A percentile compares a stretch with the other conserved stretches of the same genome.
These are phyloP conservation scores for Nibea coibor DNA, from an alignment of 2,113 vertebrate species.

Conservation along the genomic window DNA sequence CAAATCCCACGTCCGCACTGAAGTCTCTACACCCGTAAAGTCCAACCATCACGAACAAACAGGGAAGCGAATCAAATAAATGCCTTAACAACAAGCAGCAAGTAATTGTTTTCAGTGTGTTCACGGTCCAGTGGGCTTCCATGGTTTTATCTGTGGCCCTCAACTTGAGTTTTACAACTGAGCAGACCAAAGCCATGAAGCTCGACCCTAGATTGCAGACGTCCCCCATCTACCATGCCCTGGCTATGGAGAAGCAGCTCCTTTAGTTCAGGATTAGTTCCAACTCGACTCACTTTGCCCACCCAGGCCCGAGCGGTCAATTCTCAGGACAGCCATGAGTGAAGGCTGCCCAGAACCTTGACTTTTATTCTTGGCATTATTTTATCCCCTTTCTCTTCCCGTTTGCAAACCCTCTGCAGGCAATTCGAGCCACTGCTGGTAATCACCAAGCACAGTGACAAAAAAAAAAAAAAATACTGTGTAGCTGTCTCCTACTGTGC, in stretches of 20 bases:
- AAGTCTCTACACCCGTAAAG: conserved; percentile 15
- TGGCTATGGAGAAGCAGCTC: conserved; percentile 44
- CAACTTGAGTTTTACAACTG: conserved; percentile 62
- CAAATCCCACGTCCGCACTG: conserved; percentile 27
- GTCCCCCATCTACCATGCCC: conserved; percentile 36
- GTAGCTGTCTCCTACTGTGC: conserved; percentile 35
- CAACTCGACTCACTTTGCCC: conserved; percentile 58
- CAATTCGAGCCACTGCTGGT: conserved; percentile 37
- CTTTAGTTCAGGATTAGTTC: conserved; percentile 75
- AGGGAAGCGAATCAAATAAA: conserved; percentile 36
- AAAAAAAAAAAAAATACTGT: conserved; percentile 31
- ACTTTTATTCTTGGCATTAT: conserved; percentile 41
- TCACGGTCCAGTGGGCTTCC: conserved; percentile 49
- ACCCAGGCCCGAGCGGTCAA: conserved; percentile 53
- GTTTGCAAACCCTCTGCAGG: conserved; percentile 59
- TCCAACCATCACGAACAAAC: conserved; percentile 40
- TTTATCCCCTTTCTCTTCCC: conserved; percentile 37
- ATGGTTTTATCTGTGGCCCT: conserved; percentile 46
- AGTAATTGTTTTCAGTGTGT: conserved; percentile 46
- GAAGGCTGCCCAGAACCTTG: conserved; percentile 43
- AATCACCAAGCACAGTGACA: conserved; percentile 49
- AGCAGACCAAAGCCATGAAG: conserved; percentile 50
- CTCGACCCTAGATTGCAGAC: conserved; percentile 36
- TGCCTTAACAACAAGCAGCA: conserved; percentile 38
- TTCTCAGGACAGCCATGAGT: conserved; percentile 59